Conservation (phyloP, 2,797 vertebrate species). For the Acropternis orthonyx region DNA sequence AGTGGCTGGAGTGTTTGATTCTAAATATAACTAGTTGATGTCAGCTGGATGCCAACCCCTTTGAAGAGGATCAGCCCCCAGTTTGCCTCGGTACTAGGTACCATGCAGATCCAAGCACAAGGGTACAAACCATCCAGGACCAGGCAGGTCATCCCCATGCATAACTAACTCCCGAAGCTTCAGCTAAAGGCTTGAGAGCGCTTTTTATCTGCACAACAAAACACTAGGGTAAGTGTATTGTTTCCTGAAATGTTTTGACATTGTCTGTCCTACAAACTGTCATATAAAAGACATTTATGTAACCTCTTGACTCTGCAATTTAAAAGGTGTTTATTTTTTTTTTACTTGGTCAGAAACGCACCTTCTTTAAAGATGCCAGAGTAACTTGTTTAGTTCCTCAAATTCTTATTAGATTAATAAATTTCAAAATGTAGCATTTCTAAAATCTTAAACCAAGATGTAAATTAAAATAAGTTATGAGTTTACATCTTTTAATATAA, state of each 20-base stretch:
- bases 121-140: constrained; percentile 75
- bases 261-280: constrained; percentile 56
- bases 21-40: constrained; percentile 96
- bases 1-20: constrained; percentile 88
- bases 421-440: background rate
- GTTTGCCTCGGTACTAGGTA: constrained; percentile 77
- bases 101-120: constrained; percentile 75
- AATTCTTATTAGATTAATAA: background rate
- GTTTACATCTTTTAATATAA: background rate
- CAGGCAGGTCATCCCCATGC: constrained; percentile 69
- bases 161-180: constrained; percentile 63
- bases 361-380: constrained; percentile 23
- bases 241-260: constrained; percentile 70
- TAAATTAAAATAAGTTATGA: background rate
- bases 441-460: background rate
- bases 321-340: constrained; percentile 11
- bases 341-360: constrained; percentile 17
- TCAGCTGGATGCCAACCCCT: constrained; percentile 89
- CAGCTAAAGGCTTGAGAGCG: constrained; percentile 54
- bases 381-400: background rate
- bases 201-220: constrained; percentile 54
- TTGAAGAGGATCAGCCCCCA: constrained; percentile 80
- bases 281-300: constrained; percentile 13
- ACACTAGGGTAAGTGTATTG: constrained; percentile 74
- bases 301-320: constrained; percentile 40